phyloP scores from a whole-genome alignment of 2,113 vertebrate species.

The Calonectris borealis region DNA sequence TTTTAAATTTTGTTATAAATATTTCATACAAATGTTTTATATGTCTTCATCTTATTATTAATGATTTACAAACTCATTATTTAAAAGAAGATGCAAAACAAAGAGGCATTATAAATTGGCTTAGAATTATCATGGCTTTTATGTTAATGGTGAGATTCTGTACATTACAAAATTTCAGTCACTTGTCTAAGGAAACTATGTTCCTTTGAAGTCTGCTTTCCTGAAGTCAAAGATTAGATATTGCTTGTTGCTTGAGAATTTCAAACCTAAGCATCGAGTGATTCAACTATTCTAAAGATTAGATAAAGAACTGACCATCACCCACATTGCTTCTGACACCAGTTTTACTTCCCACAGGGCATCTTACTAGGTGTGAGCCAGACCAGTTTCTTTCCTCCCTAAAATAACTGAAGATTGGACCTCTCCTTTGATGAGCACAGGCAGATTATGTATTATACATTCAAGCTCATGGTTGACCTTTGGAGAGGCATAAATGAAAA shows the following conservation, averaged over 20 bases:
- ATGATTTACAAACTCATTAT: slow-evolving; percentile 33
- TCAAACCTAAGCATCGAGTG: not conserved
- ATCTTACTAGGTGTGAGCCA: not conserved
- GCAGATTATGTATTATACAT: slow-evolving; percentile 55
- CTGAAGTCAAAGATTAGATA: slow-evolving; percentile 5
- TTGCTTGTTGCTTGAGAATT: slow-evolving; percentile 1
- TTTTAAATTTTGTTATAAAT: slow-evolving; percentile 30
- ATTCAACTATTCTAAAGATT: not conserved
- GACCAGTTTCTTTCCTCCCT: not conserved
- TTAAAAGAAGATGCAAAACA: not conserved
- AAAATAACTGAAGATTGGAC: not conserved
- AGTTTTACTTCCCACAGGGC: not conserved
- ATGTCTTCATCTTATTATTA: slow-evolving; percentile 28
- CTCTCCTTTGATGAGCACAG: slow-evolving; percentile 11
- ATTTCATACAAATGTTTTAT: slow-evolving; percentile 31
- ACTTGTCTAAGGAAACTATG: not conserved
- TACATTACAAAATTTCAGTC: not conserved
- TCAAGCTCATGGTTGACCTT: slow-evolving; percentile 56
- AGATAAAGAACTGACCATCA: not conserved
- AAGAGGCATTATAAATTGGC: not conserved
- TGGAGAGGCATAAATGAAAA: slow-evolving; percentile 48
- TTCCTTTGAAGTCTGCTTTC: slow-evolving; percentile 46
- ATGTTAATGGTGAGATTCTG: not conserved
- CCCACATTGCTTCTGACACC: not conserved
- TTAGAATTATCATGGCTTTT: not conserved